Conservation (phyloP, 2,113 vertebrate species). For the human (Homo sapiens) region DNA sequence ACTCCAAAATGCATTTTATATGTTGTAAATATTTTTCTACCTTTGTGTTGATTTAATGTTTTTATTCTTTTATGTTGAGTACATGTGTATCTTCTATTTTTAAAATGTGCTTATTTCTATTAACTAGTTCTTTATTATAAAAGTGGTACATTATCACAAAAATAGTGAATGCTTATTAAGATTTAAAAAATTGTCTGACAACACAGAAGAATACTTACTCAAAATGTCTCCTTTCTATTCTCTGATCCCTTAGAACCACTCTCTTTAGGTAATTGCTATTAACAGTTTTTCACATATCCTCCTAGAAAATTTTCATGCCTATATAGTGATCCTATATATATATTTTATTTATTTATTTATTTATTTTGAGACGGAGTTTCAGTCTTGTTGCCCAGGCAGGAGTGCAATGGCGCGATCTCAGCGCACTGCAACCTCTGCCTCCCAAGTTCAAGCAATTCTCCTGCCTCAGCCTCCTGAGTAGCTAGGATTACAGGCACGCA, state of each 20-base stretch:
- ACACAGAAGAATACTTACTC: not conserved
- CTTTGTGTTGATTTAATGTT: conserved; percentile 27
- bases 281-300: not conserved
- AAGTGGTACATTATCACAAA: not conserved
- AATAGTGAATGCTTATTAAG: not conserved
- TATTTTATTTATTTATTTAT: too few species aligned
- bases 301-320: conserved; percentile 27
- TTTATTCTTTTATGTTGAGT: conserved; percentile 35
- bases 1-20: conserved; percentile 38
- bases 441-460: too few species aligned
- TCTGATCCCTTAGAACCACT: not conserved
- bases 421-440: too few species aligned
- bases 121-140: not conserved
- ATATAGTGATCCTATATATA: not conserved
- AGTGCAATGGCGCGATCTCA: too few species aligned
- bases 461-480: too few species aligned
- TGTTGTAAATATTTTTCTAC: not conserved
- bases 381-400: too few species aligned
- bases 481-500: too few species aligned
- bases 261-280: not conserved
- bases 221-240: not conserved
- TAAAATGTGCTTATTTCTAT: not conserved
- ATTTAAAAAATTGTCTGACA: not conserved
- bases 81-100: not conserved
- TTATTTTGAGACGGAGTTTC: too few species aligned